phyloP scores from a whole-genome alignment of 2,888 invertebrate genomes.

The Drosophila siamana region DNA sequence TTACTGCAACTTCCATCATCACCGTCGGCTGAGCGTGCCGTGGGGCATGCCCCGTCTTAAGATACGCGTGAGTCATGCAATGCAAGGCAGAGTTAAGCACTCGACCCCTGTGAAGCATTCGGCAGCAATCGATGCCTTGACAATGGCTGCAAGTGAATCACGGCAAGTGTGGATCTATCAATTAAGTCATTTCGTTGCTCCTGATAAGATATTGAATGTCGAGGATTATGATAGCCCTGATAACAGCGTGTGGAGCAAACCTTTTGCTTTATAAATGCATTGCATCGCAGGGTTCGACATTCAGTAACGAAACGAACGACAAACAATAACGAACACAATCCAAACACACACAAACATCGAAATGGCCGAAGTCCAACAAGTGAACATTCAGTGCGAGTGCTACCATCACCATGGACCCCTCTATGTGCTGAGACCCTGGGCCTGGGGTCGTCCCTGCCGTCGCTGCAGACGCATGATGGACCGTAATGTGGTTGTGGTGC shows the following conservation, averaged over 20 bases:
- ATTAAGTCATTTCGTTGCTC: constrained; percentile 9
- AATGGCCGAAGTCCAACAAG: constrained; percentile 59
- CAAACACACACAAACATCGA: not conserved
- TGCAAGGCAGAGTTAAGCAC: not conserved
- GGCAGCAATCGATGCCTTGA: not conserved
- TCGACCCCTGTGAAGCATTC: not conserved
- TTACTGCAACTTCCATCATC: not conserved
- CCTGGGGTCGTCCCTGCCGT: constrained; percentile 67
- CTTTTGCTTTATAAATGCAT: constrained; percentile 44
- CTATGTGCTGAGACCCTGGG: constrained; percentile 51
- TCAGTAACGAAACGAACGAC: constrained; percentile 42
- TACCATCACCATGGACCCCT: constrained; percentile 63
- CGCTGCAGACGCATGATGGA: constrained; percentile 70
- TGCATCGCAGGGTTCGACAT: not conserved
- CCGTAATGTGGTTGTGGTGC: constrained; percentile 57
- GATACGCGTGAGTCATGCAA: constrained; percentile 39
- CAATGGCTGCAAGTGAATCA: constrained; percentile 45
- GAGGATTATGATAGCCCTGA: constrained; percentile 32
- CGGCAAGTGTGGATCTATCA: constrained; percentile 44
- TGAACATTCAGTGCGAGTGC: constrained; percentile 69
- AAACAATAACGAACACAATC: constrained; percentile 8
- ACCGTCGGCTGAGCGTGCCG: not conserved
- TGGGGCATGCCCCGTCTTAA: constrained; percentile 4
- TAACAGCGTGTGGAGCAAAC: constrained; percentile 18
- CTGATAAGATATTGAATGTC: constrained; percentile 53